Conservation (phyloP, 2,113 vertebrate genomes). For the Mixornis gularis region DNA sequence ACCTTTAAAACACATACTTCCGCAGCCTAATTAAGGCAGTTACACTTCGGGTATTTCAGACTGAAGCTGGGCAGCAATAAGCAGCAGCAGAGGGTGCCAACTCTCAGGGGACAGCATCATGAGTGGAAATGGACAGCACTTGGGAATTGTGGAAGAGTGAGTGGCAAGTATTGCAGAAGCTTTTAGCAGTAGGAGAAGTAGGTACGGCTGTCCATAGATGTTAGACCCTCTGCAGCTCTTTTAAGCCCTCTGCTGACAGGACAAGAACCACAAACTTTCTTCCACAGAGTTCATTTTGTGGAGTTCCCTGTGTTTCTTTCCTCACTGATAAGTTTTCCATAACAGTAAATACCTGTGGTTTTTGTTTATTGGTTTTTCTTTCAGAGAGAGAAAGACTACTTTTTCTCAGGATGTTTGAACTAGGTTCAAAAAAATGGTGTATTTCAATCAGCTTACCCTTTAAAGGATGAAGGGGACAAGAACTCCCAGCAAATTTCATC, state of each 20-base stretch:
- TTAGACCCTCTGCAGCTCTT: conserved; percentile 6
- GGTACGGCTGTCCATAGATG: neutral
- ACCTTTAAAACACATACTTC: conserved; percentile 49
- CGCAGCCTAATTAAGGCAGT: neutral
- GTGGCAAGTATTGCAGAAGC: neutral
- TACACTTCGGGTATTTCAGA: neutral
- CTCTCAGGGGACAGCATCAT: fast-evolving
- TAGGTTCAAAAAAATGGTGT: neutral
- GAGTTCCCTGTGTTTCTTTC: neutral
- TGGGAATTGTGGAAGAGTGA: neutral
- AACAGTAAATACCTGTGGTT: neutral
- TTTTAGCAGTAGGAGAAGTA: neutral
- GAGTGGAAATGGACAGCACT: neutral
- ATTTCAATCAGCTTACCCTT: neutral
- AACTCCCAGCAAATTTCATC: neutral
- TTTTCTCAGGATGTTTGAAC: neutral
- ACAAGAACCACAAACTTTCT: neutral
- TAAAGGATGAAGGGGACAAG: neutral
- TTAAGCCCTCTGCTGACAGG: conserved; percentile 44
- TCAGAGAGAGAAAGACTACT: neutral
- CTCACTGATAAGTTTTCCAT: neutral
- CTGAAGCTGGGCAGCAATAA: neutral
- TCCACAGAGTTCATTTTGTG: neutral
- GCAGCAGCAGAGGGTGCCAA: neutral
- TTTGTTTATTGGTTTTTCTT: neutral